Evolutionary conservation across 2,113 vertebrate genomes (phyloP).

Genomic region (Sinocyclocheilus grahami): DNA sequence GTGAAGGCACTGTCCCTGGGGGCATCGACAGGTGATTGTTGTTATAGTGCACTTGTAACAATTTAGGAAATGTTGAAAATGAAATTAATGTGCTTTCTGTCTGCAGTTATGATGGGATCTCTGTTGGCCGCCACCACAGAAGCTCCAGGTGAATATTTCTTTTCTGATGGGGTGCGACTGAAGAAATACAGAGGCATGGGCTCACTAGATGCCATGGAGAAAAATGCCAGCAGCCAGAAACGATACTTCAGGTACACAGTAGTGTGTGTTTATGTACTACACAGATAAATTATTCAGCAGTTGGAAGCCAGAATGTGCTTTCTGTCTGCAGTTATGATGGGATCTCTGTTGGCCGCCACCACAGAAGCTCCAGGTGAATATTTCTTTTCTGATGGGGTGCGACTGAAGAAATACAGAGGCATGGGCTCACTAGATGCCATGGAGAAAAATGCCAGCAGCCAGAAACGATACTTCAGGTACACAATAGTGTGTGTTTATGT

Average conservation of each 20-base stretch:
- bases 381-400: slow-evolving; percentile 90
- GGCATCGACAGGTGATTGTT: slow-evolving; percentile 84
- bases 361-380: slow-evolving; percentile 91
- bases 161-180: slow-evolving; percentile 88
- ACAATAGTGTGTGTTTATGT: neutral
- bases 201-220: slow-evolving; percentile 91
- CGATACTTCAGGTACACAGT: slow-evolving; percentile 84
- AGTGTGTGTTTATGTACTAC: neutral
- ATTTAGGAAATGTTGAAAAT: neutral
- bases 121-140: slow-evolving; percentile 88
- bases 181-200: slow-evolving; percentile 97
- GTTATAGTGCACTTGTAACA: neutral
- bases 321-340: slow-evolving; percentile 86
- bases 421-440: slow-evolving; percentile 93
- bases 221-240: slow-evolving; percentile 88
- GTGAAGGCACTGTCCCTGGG: slow-evolving; percentile 90
- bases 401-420: slow-evolving; percentile 92
- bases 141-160: slow-evolving; percentile 91
- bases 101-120: slow-evolving; percentile 92
- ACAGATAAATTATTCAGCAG: neutral
- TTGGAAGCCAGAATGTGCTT: too few species aligned
- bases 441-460: slow-evolving; percentile 89
- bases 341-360: slow-evolving; percentile 88
- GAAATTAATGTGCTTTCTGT: neutral
- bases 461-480: slow-evolving; percentile 90